Evolutionary conservation across 2,797 vertebrate species (phyloP), one percentile per base, ranked within the genome.

Genomic region (Leucoraja ocellata): DNA sequence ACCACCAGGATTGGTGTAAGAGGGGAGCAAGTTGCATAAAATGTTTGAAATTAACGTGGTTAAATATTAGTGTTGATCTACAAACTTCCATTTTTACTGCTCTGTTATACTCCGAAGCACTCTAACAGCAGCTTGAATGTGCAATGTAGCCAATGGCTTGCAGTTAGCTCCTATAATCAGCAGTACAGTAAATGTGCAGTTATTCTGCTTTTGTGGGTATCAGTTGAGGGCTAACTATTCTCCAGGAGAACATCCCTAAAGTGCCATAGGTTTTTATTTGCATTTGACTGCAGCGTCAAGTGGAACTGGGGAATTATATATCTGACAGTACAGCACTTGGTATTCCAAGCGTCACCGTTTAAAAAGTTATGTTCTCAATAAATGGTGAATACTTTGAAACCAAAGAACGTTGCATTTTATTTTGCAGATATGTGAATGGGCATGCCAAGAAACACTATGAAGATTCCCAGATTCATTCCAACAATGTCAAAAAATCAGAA

Each of bases 401-500:
- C 4, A 14, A 65, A n/a, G n/a, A n/a, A 9, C 32, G 10, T 46
- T 91, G 11, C 9, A 10, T 76, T 73, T 71, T 63, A 23, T 39
- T 78, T 95, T 95, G 94, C 94, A 99, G 99, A 94, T 99, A 99
- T 93, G 99, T 99, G 93, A 99, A 98, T 94, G 99, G 98, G 93
- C 99, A 99, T 94, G 99, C 99, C 93, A 99, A 99, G 96, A 99
- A 99, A 95, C 99, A 99, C 96, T 99, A 98, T 76, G 99, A 99
- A 95, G 99, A 99, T 93, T 97, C 97, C 93, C 98, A 98, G 93
- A 94, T 95, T 93, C 94, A 96, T 83, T 93, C 97, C 94, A 94
- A 95, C 93, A 96, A 96, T 95, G 97, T 97, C 93, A 98, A 96
- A 95, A 98, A 97, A 94, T 94, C 96, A 36, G 99, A 99, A 94